Conservation (phyloP, 2,888 invertebrate species). For the Apodemia duryi region DNA sequence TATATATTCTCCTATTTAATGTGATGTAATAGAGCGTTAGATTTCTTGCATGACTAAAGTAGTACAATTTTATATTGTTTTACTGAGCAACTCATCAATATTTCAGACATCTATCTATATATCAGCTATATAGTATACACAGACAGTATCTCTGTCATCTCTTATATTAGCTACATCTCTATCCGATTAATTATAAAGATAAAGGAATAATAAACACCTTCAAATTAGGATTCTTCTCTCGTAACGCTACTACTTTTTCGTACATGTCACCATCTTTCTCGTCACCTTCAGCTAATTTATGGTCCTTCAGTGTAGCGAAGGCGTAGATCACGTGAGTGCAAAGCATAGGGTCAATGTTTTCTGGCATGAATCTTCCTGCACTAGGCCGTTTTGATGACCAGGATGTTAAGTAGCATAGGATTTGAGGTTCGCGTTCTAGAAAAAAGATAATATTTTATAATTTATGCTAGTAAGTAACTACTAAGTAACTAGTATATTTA, state of each 20-base stretch:
- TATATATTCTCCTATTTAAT: no score
- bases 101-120: no score
- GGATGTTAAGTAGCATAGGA: conserved; percentile 97
- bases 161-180: no score
- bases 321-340: conserved; percentile 98
- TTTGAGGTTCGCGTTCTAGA: conserved; percentile 89
- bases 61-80: no score
- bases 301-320: conserved; percentile 93
- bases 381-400: conserved; percentile 97
- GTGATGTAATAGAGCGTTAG: no score
- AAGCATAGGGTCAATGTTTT: conserved; percentile 91
- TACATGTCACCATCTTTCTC: conserved; percentile 93
- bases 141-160: no score
- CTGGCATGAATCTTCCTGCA: conserved; percentile 92
- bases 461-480: no score
- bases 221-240: conserved; percentile 92
- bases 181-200: no score
- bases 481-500: no score
- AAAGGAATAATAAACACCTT: conserved; percentile 76
- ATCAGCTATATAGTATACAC: no score
- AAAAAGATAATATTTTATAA: conserved; percentile 24
- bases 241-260: conserved; percentile 89
- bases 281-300: conserved; percentile 87
- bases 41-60: no score
- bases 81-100: no score